Conservation (phyloP, 2,888 invertebrate species). For the Tholera decimalis region DNA sequence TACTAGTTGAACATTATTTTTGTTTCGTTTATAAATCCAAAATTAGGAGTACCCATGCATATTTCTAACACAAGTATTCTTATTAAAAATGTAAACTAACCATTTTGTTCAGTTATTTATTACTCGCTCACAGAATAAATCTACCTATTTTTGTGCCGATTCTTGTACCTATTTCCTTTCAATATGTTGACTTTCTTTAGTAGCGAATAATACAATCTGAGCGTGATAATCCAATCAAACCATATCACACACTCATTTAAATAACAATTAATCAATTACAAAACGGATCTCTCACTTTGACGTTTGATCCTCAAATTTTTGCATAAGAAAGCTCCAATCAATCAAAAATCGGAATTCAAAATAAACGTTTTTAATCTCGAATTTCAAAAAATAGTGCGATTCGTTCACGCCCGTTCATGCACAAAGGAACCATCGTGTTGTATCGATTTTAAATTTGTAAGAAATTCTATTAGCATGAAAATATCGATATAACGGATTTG, state of each 20-base stretch:
- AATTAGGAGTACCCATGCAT: too few relatives aligned
- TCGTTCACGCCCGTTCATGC: slow-evolving; percentile 77
- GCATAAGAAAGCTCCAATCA: slow-evolving; percentile 63
- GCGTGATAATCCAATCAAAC: slow-evolving; percentile 57
- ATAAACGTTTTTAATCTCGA: slow-evolving; percentile 47
- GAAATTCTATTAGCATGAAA: slow-evolving; percentile 81
- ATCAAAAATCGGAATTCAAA: slow-evolving; percentile 63
- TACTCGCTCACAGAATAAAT: not conserved
- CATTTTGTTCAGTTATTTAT: slow-evolving; percentile 2
- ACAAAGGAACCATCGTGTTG: slow-evolving; percentile 72
- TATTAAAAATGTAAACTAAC: slow-evolving; percentile 4
- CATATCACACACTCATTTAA: slow-evolving; percentile 67
- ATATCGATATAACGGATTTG: slow-evolving; percentile 87
- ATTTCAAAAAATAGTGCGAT: slow-evolving; percentile 67
- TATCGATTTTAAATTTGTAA: slow-evolving; percentile 75
- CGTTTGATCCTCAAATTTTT: slow-evolving; percentile 61
- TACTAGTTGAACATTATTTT: too few relatives aligned
- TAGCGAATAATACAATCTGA: slow-evolving; percentile 35
- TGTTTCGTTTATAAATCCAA: too few relatives aligned
- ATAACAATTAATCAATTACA: slow-evolving; percentile 70
- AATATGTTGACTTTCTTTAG: slow-evolving; percentile 38
- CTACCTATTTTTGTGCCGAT: slow-evolving; percentile 5
- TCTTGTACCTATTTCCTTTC: slow-evolving; percentile 25
- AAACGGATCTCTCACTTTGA: slow-evolving; percentile 55
- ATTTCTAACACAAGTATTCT: too few relatives aligned